A percentile compares a stretch with the other conserved stretches of the same genome.
Evolutionary conservation across 2,888 invertebrate species (phyloP).

Genomic region (Harmothoe impar): DNA sequence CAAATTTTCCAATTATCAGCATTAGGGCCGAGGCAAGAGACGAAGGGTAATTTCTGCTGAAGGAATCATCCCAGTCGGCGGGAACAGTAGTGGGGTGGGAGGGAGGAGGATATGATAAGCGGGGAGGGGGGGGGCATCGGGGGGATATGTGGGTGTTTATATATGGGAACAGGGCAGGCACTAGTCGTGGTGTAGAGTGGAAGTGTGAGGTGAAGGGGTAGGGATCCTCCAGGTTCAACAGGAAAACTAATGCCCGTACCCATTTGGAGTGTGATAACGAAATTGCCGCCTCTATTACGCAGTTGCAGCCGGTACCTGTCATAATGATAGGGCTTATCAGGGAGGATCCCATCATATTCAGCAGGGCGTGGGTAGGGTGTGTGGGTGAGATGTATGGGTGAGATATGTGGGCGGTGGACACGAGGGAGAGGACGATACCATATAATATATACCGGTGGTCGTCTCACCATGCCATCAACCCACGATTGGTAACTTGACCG

Average conservation of each 20-base stretch:
- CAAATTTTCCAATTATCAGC: slow-evolving; percentile 54
- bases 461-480: no score
- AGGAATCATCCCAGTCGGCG: background rate
- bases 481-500: no score
- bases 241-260: background rate
- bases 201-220: background rate
- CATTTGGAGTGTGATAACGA: slow-evolving; percentile 18
- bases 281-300: background rate
- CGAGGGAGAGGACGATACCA: background rate
- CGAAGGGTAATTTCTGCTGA: background rate
- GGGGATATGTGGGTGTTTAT: background rate
- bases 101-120: background rate
- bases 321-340: background rate
- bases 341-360: background rate
- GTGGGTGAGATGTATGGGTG: no score
- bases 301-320: background rate
- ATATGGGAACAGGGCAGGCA: background rate
- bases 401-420: background rate
- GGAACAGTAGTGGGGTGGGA: background rate
- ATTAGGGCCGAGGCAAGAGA: background rate
- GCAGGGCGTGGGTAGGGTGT: background rate
- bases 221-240: background rate
- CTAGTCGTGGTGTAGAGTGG: background rate
- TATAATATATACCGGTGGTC: background rate
- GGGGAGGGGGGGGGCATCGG: background rate